Evolutionary conservation across 2,797 vertebrate species (phyloP), one percentile per base, ranked within the genome.

Genomic region (Anas bernieri): DNA sequence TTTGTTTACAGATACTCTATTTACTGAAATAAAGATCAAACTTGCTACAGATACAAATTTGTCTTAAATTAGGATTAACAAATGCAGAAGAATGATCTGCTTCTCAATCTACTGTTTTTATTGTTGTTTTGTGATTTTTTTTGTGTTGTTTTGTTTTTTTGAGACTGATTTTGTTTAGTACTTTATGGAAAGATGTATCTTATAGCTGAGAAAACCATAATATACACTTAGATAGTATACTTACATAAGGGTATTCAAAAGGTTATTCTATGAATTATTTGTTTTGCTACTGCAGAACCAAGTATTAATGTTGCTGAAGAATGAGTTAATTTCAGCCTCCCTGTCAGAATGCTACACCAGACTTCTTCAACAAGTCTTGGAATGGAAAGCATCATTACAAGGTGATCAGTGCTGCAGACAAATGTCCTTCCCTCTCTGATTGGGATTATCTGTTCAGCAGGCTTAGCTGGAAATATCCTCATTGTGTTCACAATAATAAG

Each of bases 391-490:
- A 95, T 33, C 81, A 83, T 90, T 92, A 92, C 45, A 94, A 96
- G 48, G 59, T 93, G n/a, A 96, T 94, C 11, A 50, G 90, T 46
- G 41, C 95, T 59, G 94, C 96, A 33, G 97, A 97, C 95, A 31
- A 91, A 96, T 58, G 95, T 98, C 74, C 95, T 98, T 56, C 97
- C 97, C 46, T 97, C 95, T 48, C 87, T 98, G 69, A 92, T 77
- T 93, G 94, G 94, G 18, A 93, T 98, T 67, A 94, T 98, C 68
- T 98, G 95, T 88, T 97, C 92, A 74, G 96, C 90, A 30, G 97
- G 96, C 28, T 93, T 98, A 59, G 64, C 78, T 87, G 96, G 96
- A 92, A 98, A 98, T 83, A 96, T 96, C 59, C 75, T 98, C 45
- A 92, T 90, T 76, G 45, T 97, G 45, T 93, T 97, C 78, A 98